Evolutionary conservation across 2,113 vertebrate species (phyloP).

Genomic region (Zapornia atra): DNA sequence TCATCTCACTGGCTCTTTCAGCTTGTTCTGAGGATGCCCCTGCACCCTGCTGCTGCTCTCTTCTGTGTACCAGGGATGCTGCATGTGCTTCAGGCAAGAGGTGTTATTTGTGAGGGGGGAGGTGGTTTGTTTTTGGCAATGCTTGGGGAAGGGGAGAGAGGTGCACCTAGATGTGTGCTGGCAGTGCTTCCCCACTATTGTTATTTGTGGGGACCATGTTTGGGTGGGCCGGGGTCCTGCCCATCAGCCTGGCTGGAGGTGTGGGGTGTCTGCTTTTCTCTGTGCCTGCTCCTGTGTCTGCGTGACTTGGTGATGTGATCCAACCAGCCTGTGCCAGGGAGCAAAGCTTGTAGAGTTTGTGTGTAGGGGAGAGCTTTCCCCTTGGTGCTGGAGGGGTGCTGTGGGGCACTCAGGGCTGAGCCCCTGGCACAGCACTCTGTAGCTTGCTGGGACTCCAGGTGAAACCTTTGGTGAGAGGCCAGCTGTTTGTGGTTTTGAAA

Average conservation of each 20-base stretch:
- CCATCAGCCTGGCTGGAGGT: not conserved
- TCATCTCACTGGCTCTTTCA: rapidly evolving
- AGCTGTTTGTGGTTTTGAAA: too few species aligned
- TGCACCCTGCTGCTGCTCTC: not conserved
- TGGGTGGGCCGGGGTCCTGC: rapidly evolving
- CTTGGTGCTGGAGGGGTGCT: too few species aligned
- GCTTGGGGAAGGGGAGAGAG: not conserved
- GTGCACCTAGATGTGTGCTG: rapidly evolving
- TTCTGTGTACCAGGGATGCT: not conserved
- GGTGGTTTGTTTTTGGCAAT: not conserved
- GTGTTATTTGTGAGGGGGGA: not conserved
- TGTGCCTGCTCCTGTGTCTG: not conserved
- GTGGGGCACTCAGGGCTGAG: too few species aligned
- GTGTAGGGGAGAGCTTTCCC: too few species aligned
- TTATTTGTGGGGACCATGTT: not conserved
- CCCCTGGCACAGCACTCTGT: too few species aligned
- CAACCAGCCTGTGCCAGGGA: too few species aligned
- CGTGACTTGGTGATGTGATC: rapidly evolving
- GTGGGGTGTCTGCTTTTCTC: not conserved
- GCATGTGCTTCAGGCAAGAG: not conserved
- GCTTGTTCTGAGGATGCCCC: not conserved
- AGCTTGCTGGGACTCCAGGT: too few species aligned
- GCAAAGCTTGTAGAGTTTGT: too few species aligned
- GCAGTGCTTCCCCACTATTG: not conserved
- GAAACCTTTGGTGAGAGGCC: too few species aligned